Evolutionary conservation across 2,797 vertebrate genomes (phyloP).

Genomic region (Takifugu rubripes): DNA sequence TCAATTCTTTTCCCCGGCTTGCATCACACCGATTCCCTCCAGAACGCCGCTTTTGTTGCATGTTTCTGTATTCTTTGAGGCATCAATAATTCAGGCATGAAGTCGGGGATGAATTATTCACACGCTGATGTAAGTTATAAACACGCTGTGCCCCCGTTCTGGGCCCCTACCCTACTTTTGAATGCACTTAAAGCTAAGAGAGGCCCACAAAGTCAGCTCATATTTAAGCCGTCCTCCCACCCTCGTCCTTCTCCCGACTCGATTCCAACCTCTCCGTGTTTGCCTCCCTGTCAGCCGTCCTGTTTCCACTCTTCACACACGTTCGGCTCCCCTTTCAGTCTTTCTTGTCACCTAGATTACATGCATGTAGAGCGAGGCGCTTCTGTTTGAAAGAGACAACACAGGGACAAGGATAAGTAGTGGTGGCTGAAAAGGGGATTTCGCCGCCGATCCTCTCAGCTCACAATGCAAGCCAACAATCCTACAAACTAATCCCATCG

Average conservation of each 20-base stretch:
- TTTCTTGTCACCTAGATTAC: slow-evolving; percentile 76
- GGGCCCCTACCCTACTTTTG: slow-evolving; percentile 45
- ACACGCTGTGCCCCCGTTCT: slow-evolving; percentile 43
- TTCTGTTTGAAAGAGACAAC: slow-evolving; percentile 73
- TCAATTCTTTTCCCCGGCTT: slow-evolving; percentile 62
- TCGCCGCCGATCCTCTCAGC: slow-evolving; percentile 72
- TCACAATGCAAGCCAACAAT: slow-evolving; percentile 76
- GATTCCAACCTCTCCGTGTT: background rate
- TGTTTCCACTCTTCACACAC: slow-evolving; percentile 60
- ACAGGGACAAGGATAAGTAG: slow-evolving; percentile 74
- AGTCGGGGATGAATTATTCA: slow-evolving; percentile 74
- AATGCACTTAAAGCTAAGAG: slow-evolving; percentile 31
- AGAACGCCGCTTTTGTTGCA: slow-evolving; percentile 55
- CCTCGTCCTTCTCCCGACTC: slow-evolving; percentile 21
- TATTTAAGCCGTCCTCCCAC: slow-evolving; percentile 26
- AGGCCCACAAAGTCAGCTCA: slow-evolving; percentile 21
- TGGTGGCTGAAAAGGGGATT: slow-evolving; percentile 78
- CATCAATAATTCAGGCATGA: slow-evolving; percentile 78
- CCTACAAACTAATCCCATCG: slow-evolving; percentile 77
- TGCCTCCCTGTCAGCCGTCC: slow-evolving; percentile 40
- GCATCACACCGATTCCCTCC: slow-evolving; percentile 61
- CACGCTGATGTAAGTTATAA: slow-evolving; percentile 61
- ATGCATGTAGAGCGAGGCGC: slow-evolving; percentile 71
- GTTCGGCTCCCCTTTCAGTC: slow-evolving; percentile 66
- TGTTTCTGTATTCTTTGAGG: slow-evolving; percentile 60